Conservation (phyloP, 2,797 vertebrate species). For the Hylomyscus alleni region DNA sequence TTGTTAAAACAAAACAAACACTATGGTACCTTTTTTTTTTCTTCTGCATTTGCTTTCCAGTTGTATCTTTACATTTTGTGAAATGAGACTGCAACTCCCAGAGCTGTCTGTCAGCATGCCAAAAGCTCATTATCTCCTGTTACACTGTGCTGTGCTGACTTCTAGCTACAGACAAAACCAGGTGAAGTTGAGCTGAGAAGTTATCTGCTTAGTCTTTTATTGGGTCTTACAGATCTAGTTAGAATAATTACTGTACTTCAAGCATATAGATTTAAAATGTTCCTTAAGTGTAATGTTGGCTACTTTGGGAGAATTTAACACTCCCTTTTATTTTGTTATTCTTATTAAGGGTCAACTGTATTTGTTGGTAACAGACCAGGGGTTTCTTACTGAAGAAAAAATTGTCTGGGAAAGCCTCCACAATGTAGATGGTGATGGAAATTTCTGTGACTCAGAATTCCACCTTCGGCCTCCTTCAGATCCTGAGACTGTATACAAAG, state of each 20-base stretch:
- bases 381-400: conserved; percentile 99
- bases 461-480: conserved; percentile 97
- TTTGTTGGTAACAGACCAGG: conserved; percentile 98
- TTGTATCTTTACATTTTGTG: conserved; percentile 48
- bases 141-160: neutral
- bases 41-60: conserved; percentile 22
- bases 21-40: neutral
- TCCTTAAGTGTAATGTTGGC: conserved; percentile 19
- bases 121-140: conserved; percentile 7
- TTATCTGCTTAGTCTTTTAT: neutral
- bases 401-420: conserved; percentile 99
- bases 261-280: neutral
- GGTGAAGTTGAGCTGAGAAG: conserved; percentile 44
- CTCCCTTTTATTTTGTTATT: conserved; percentile 74
- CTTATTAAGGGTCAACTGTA: conserved; percentile 95
- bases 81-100: conserved; percentile 40
- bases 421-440: conserved; percentile 98
- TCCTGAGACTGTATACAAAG: conserved; percentile 97
- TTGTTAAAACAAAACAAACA: neutral
- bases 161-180: conserved; percentile 54
- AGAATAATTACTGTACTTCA: conserved; percentile 50
- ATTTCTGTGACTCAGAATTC: conserved; percentile 99
- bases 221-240: conserved; percentile 6
- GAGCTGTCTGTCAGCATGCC: conserved; percentile 32
- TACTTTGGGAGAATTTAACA: conserved; percentile 49